Evolutionary conservation across 2,888 invertebrate genomes (phyloP), one percentile per base, ranked within the genome.

Genomic region (Habroteleia sp.): DNA sequence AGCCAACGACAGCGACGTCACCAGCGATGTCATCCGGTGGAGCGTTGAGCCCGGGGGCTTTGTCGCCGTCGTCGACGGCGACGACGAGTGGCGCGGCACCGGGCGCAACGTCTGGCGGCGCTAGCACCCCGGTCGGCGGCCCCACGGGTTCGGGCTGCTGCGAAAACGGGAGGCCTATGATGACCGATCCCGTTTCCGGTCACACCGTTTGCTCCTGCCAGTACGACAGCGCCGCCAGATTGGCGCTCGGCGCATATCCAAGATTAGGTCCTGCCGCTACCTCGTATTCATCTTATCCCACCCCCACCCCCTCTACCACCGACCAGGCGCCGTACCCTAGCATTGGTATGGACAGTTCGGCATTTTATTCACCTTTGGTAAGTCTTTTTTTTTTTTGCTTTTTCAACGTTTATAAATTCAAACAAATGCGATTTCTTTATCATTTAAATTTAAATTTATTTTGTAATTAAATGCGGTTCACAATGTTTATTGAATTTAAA

Each of bases 361-460:
- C 97, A 62, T 97, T 97, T 91, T 97, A 97, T 90, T 96, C 97
- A 76, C 96, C 97, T 81, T 89, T 97, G 94, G 97, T 97, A 92
- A 94, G 97, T 94, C 85, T 44, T 11, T n/a, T 41, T 29, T n/a
- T 11, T 1, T 23, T 41, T 7, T 41, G 2, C n/a, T 29, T n/a
- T n/a, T n/a, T n/a, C n/a, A n/a, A n/a, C n/a, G n/a, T n/a, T n/a
- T n/a, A n/a, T n/a, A 3, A 20, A 44, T 44, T 37, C 37, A 27
- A 7, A 4, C 27, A 27, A 27, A 27, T n/a, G n/a, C n/a, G n/a
- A n/a, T n/a, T n/a, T n/a, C n/a, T n/a, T n/a, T n/a, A n/a, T n/a
- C n/a, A n/a, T n/a, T n/a, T n/a, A n/a, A n/a, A n/a, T n/a, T n/a
- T n/a, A n/a, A n/a, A n/a, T n/a, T n/a, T n/a, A n/a, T n/a, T n/a